Conservation (phyloP, 37 sponge, comb jelly and placozoan species). For the Mnemiopsis leidyi region DNA sequence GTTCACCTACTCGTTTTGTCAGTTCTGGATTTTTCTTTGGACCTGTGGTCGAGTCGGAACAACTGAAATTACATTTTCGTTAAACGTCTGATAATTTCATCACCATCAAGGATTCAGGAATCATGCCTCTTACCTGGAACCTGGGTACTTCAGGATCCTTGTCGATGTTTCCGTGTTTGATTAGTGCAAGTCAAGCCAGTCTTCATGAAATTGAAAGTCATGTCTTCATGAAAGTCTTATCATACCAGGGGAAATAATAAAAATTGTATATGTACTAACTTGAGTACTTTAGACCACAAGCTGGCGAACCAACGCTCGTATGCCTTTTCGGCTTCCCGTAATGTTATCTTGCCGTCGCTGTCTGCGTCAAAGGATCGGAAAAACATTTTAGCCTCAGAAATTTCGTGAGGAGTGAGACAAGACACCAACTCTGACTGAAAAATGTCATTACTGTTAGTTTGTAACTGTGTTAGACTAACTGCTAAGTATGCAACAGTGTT, state of each 20-base stretch:
- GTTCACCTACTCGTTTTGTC: constrained; percentile 11
- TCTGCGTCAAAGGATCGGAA: constrained; percentile 62
- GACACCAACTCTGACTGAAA: constrained; percentile 38
- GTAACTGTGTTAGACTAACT: too few species aligned
- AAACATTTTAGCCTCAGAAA: constrained; percentile 40
- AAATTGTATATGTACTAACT: constrained; percentile 39
- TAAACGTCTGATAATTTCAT: too few species aligned
- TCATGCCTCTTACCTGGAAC: too few species aligned
- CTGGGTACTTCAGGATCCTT: too few species aligned
- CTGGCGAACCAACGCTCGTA: constrained; percentile 60
- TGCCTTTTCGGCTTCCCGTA: constrained; percentile 48
- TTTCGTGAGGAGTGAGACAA: constrained; percentile 24
- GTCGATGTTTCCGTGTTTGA: too few species aligned
- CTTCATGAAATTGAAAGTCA: too few species aligned
- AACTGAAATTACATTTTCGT: neutral
- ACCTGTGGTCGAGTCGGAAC: constrained; percentile 11
- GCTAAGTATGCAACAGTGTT: too few species aligned
- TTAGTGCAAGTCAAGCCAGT: too few species aligned
- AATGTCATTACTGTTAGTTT: too few species aligned
- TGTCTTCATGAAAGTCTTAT: too few species aligned
- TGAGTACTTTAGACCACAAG: constrained; percentile 59
- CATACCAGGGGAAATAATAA: too few species aligned
- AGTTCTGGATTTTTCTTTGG: constrained; percentile 11
- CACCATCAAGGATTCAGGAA: too few species aligned
- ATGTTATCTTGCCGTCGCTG: constrained; percentile 43